A percentile compares a stretch with the other conserved stretches of the same genome.
phyloP scores from a whole-genome alignment of 92 coral and sea anemone species.

The Paramuricea clavata region DNA sequence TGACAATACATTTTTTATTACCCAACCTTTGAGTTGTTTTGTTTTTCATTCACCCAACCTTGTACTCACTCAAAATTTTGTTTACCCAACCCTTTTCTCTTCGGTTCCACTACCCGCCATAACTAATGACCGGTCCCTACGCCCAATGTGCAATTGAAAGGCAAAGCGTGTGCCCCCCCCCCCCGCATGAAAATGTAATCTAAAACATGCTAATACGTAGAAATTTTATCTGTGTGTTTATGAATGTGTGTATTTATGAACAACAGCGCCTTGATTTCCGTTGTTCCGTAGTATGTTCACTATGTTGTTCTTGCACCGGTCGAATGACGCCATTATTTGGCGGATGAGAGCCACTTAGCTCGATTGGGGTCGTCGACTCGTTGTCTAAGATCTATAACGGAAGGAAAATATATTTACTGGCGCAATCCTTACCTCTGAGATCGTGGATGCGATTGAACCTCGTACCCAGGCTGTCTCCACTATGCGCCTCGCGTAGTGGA shows the following conservation, averaged over 20 bases:
- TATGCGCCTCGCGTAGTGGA: too few relatives aligned
- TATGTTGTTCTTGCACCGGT: neutral
- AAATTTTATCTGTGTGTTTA: neutral
- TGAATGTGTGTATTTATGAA: neutral
- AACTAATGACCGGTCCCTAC: too few relatives aligned
- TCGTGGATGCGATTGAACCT: too few relatives aligned
- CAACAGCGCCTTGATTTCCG: neutral
- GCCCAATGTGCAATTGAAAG: neutral
- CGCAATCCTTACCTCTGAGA: too few relatives aligned
- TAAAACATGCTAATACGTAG: neutral
- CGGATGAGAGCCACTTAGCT: neutral
- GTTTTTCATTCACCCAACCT: too few relatives aligned
- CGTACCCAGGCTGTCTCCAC: too few relatives aligned
- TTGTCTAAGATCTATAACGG: constrained; percentile 87
- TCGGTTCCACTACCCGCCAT: too few relatives aligned
- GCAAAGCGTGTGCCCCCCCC: neutral
- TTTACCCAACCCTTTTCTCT: too few relatives aligned
- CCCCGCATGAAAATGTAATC: neutral
- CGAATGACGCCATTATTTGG: neutral
- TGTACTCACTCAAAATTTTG: too few relatives aligned
- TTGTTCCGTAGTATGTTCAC: neutral
- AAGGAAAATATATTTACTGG: neutral
- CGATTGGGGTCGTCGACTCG: constrained; percentile 81
- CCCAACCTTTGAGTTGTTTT: too few relatives aligned
- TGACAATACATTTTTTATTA: too few relatives aligned